These are phyloP conservation scores for Clarias macrocephalus DNA, from an alignment of 2,113 vertebrate species.

Conservation along the genomic window DNA sequence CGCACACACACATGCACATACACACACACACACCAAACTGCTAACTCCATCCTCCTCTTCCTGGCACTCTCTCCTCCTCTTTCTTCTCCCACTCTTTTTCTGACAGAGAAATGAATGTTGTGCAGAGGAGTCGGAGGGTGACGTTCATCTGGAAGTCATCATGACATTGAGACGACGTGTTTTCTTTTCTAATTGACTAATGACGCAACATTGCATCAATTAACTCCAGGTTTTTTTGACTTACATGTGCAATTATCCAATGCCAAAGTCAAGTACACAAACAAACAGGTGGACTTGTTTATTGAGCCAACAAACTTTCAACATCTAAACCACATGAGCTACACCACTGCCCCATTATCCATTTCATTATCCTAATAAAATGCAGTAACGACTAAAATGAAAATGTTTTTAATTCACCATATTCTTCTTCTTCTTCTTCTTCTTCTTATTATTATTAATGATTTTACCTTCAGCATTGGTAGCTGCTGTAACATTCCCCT, in stretches of 20 bases:
- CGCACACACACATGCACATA: conserved; percentile 7
- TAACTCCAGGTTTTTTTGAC: not conserved
- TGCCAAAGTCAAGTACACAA: not conserved
- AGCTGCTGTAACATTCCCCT: not conserved
- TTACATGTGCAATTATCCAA: not conserved
- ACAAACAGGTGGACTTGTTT: not conserved
- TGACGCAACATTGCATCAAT: not conserved
- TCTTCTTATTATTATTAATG: not conserved
- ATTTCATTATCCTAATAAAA: not conserved
- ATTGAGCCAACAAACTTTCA: not conserved
- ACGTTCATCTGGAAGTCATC: conserved; percentile 71
- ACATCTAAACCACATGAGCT: not conserved
- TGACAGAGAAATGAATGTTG: conserved; percentile 3
- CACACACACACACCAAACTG: conserved; percentile 8
- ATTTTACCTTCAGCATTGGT: not conserved
- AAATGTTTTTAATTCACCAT: not conserved
- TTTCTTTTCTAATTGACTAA: not conserved
- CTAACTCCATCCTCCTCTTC: conserved; percentile 25
- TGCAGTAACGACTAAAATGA: not conserved
- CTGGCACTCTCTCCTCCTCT: conserved; percentile 24
- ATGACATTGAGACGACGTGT: conserved; percentile 41
- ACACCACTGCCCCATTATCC: not conserved
- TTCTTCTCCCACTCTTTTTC: conserved; percentile 10
- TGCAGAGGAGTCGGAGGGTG: not conserved
- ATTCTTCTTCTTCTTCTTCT: not conserved